Evolutionary conservation across 2,113 vertebrate genomes (phyloP).

Genomic region (Crocuta crocuta): DNA sequence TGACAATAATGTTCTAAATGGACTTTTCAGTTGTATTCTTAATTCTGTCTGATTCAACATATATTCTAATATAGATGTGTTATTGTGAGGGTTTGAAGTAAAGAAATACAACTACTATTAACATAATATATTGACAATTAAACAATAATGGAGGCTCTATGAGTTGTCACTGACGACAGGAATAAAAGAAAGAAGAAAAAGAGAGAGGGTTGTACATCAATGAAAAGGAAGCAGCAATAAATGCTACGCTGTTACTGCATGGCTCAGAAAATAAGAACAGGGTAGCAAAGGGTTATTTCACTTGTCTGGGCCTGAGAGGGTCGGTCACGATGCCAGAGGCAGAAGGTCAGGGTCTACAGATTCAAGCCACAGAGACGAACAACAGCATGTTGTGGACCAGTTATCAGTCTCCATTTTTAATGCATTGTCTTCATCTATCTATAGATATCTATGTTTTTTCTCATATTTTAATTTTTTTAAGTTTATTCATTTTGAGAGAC

Average conservation of each 20-base stretch:
- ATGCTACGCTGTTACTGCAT: conserved; percentile 39
- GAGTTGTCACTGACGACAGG: neutral
- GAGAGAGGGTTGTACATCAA: neutral
- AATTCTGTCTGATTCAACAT: neutral
- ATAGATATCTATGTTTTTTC: neutral
- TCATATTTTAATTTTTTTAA: neutral
- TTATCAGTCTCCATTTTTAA: neutral
- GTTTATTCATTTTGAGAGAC: too few species aligned
- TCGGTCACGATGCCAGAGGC: conserved; percentile 56
- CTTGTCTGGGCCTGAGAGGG: conserved; percentile 40
- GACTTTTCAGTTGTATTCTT: conserved; percentile 2
- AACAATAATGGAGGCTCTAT: conserved; percentile 51
- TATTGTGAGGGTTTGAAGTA: neutral
- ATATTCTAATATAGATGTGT: neutral
- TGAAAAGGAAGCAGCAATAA: conserved; percentile 59
- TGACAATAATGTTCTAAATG: neutral
- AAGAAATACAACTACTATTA: conserved; percentile 4
- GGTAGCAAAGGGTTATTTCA: conserved; percentile 37
- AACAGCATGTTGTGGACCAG: neutral
- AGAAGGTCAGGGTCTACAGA: conserved; percentile 27
- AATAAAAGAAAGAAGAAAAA: neutral
- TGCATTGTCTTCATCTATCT: neutral
- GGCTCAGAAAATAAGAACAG: conserved; percentile 60
- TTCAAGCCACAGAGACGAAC: neutral
- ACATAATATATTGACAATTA: neutral